Base-by-base conservation (phyloP, 2,888 invertebrate genomes). In the Nemotelus pantherinus region DNA sequence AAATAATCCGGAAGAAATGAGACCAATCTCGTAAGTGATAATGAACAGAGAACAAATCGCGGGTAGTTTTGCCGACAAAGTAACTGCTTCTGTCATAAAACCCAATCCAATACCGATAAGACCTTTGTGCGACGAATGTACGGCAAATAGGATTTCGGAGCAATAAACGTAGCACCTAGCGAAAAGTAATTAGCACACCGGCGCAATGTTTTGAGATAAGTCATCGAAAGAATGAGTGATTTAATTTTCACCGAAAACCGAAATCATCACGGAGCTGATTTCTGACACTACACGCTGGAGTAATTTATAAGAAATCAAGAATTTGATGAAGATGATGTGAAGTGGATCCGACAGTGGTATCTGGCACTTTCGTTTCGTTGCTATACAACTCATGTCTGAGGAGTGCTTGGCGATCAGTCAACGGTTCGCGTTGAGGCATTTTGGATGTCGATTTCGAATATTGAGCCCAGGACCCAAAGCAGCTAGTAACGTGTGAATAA, bases 291-390 rank as follows among this genome's bases (percentile, higher is more conserved):
- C 50, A 63, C 39, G 41, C 9, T 50, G 41, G 45, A 60, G 50
- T 55, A 74, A 74, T 43, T 39, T 47, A 74, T 47, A 58, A 60
- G 63, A 63, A 48, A 6, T 41, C 48, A 74, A 60, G 63, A 57
- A 60, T 74, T 72, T 74, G 74, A 74, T 74, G 74, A 60, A 74
- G 74, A 74, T 74, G 74, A 74, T 74, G 41, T 74, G 9, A 55
- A 74, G 74, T 60, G 74, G 47, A 63, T 74, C 63, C 63, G 63
- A 74, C 63, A 74, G 60, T 74, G 60, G 74, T 60, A 74, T 74
- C 74, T 63, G 63, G 74, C 48, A 74, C 74, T 74, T 71, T 71
- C 74, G 48, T 74, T 60, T 10, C 39, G 47, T 48, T 74, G 63
- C 55, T 71, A 9, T 71, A 57, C 57, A 71, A 25, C 57, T 43